These are phyloP conservation scores for Eretmochelys imbricata DNA, from an alignment of 2,113 vertebrate genomes.

Conservation along the genomic window DNA sequence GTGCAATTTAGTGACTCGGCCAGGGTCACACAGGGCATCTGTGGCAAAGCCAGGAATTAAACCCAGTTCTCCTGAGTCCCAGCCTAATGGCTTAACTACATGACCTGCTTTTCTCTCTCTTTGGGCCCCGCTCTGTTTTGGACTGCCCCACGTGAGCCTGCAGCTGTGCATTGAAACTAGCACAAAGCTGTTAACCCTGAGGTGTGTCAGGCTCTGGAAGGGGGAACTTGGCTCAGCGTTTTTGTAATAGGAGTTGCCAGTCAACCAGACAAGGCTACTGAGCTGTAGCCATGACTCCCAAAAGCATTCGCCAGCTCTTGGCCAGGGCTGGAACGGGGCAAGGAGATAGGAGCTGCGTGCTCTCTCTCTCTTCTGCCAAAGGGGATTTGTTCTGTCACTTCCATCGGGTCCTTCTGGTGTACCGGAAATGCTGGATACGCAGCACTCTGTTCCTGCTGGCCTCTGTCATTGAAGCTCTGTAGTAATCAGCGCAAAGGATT, in stretches of 20 bases:
- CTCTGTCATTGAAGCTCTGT: not conserved
- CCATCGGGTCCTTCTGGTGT: not conserved
- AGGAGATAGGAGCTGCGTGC: not conserved
- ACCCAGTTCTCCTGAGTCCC: not conserved
- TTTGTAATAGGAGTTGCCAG: not conserved
- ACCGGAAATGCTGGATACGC: not conserved
- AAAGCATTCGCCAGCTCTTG: not conserved
- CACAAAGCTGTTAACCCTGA: not conserved
- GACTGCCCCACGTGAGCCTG: not conserved
- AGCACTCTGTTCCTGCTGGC: not conserved
- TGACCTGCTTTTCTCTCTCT: not conserved
- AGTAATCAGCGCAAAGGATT: not conserved
- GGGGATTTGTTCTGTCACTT: not conserved
- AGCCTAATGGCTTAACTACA: no score
- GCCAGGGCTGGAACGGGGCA: not conserved
- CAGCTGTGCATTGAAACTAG: not conserved
- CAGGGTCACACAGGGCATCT: not conserved
- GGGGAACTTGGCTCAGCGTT: no score
- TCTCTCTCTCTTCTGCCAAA: not conserved
- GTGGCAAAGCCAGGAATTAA: not conserved
- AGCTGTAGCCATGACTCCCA: not conserved
- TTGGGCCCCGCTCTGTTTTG: no score
- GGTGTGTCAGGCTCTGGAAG: not conserved
- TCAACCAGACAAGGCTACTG: not conserved
- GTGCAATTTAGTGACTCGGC: not conserved